Evolutionary conservation across 2,888 invertebrate genomes (phyloP), one percentile per base, ranked within the genome.

Genomic region (Spisula subtruncata): DNA sequence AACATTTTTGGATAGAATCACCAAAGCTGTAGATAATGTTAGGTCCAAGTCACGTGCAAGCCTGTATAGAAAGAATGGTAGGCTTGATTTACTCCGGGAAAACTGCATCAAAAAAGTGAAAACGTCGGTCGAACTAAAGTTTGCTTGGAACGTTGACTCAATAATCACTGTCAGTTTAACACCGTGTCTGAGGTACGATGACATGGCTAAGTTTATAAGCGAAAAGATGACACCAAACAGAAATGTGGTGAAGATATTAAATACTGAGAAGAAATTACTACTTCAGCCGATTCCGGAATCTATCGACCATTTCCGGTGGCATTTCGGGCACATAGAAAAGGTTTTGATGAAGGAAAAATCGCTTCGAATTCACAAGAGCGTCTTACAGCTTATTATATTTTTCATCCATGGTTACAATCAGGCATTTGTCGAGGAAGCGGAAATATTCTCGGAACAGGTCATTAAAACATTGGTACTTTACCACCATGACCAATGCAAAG

Each of bases 341-440:
- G 41, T 82, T 25, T 81, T 88, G 8, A 85, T 92, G 85, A 89
- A 81, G 6, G 80, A 48, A 0, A 51, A 87, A 1, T 29, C 90
- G 20, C 81, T 56, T 25, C 29, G 41, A 16, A 79, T 82, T 18
- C 90, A 92, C 75, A 81, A 85, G 18, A 46, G 75, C 8, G 88
- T 86, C 0, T 92, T 87, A 48, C 86, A 86, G n/a, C 83, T 92
- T 29, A 79, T 92, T 0, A 82, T 79, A 56, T 92, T 83, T 46
- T 83, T 92, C 48, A 83, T 92, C 5, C 86, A 90, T 12, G 92
- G 92, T 14, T 89, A 83, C 41, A 87, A 87, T 20, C 85, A 80
- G 29, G 80, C 48, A 14, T 54, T 48, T 29, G 29, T 87, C 41
- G 83, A 79, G 60, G 87, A 90, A n/a, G 80, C 85, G 25, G 82